Conservation (phyloP, 2,113 vertebrate species). For the Heterocephalus glaber region DNA sequence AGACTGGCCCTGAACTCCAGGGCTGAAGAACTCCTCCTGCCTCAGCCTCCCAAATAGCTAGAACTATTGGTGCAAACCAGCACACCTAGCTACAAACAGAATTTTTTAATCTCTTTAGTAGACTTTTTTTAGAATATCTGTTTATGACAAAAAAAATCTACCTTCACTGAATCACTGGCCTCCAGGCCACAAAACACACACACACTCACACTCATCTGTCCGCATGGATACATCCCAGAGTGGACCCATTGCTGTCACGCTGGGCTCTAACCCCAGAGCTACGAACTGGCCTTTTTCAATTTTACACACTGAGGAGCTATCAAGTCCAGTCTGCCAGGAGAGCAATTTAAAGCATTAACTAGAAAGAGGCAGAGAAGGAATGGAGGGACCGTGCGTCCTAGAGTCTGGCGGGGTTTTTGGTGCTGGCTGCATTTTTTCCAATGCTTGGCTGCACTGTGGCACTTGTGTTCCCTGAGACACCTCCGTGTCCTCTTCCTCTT, state of each 20-base stretch:
- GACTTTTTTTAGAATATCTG: background rate
- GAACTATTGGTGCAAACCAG: background rate
- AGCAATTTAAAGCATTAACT: background rate
- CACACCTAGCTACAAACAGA: background rate
- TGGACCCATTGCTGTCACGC: background rate
- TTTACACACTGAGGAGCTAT: background rate
- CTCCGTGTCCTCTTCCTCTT: background rate
- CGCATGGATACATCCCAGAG: background rate
- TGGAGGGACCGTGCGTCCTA: background rate
- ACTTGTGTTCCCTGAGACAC: background rate
- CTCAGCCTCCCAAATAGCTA: background rate
- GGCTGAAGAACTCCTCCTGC: background rate
- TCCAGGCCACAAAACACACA: background rate
- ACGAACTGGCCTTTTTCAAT: background rate
- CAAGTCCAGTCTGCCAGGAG: background rate
- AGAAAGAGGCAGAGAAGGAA: background rate
- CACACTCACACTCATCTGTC: background rate
- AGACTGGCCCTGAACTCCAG: background rate
- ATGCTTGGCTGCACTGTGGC: background rate
- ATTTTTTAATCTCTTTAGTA: background rate
- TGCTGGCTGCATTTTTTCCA: background rate
- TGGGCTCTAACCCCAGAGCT: background rate
- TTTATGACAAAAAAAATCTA: background rate
- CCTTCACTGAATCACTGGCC: background rate
- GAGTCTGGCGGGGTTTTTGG: background rate